A percentile compares a stretch with the other conserved stretches of the same genome.
These are phyloP conservation scores for Tragelaphus imberbis DNA, from an alignment of 2,113 vertebrate genomes.

Conservation along the genomic window DNA sequence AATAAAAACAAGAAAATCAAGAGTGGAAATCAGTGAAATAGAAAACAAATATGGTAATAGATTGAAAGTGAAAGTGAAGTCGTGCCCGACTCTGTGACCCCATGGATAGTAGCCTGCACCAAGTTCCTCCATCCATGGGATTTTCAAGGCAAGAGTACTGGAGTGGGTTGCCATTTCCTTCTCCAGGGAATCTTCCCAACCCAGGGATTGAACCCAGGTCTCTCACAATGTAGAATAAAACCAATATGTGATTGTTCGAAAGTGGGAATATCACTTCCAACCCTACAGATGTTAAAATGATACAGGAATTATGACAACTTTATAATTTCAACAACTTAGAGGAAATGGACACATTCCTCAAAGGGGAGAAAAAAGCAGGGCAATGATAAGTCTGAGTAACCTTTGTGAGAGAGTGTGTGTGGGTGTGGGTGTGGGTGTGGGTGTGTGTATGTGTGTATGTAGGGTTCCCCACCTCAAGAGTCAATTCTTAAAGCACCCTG, in stretches of 20 bases:
- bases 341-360: not conserved
- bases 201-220: too few relatives aligned
- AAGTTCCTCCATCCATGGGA: too few relatives aligned
- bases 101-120: too few relatives aligned
- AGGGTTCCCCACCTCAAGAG: not conserved
- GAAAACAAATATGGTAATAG: not conserved
- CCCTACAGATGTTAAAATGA: not conserved
- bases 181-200: too few relatives aligned
- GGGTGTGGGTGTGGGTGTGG: too few relatives aligned
- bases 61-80: not conserved
- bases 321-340: not conserved
- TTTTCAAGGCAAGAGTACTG: too few relatives aligned
- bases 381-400: not conserved
- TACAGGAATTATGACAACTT: not conserved
- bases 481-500: not conserved
- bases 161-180: too few relatives aligned
- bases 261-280: not conserved
- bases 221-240: not conserved
- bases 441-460: not conserved
- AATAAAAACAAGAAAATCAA: not conserved
- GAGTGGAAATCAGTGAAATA: not conserved
- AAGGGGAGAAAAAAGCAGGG: not conserved
- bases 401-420: not conserved
- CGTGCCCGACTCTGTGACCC: too few relatives aligned
- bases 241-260: not conserved